phyloP scores from a whole-genome alignment of 2,888 invertebrate genomes.

The Metellina segmentata region DNA sequence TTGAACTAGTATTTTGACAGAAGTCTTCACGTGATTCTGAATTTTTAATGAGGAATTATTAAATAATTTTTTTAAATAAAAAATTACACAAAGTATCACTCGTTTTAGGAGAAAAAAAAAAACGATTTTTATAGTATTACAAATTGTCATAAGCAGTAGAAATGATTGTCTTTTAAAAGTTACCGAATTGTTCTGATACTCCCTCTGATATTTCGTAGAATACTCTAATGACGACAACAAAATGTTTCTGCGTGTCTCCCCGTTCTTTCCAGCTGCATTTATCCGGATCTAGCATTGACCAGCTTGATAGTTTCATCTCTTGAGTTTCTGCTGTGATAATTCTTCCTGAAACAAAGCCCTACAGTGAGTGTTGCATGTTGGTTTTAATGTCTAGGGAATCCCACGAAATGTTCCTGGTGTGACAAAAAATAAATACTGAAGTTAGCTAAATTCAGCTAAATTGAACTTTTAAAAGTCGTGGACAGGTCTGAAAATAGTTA shows the following conservation, averaged over 20 bases:
- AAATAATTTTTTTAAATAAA: too few species aligned
- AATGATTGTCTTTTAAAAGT: neutral
- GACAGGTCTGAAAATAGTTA: too few species aligned
- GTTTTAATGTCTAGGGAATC: too few species aligned
- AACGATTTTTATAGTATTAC: too few species aligned
- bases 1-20: too few species aligned
- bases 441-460: neutral
- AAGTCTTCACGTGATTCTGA: too few species aligned
- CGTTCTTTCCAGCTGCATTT: slow-evolving; percentile 65
- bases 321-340: slow-evolving; percentile 76
- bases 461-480: too few species aligned
- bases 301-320: slow-evolving; percentile 67
- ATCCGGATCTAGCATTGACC: slow-evolving; percentile 69
- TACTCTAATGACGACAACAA: slow-evolving; percentile 71
- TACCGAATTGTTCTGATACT: slow-evolving; percentile 67
- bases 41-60: too few species aligned
- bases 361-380: neutral
- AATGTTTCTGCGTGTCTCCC: slow-evolving; percentile 47
- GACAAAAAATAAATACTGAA: neutral
- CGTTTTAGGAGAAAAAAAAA: too few species aligned
- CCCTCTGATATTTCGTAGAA: slow-evolving; percentile 71
- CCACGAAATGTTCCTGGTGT: neutral
- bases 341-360: slow-evolving; percentile 45
- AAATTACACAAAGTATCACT: too few species aligned
- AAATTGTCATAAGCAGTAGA: too few species aligned